Base-by-base conservation (phyloP, 2,113 vertebrate genomes). In the Pipa parva region DNA sequence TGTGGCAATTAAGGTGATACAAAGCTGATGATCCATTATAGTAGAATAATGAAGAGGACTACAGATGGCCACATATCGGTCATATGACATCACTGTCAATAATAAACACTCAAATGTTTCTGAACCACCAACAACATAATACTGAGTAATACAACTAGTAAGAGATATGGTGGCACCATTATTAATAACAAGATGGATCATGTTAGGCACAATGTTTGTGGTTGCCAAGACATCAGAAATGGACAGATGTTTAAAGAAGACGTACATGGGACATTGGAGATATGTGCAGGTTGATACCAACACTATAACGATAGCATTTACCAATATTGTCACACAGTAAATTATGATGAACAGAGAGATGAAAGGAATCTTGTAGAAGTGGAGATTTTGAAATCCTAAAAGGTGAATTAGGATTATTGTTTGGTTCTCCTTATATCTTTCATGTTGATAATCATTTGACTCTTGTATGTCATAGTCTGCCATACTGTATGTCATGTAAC, bases 231-330 rank as follows among this genome's bases (percentile, higher is more conserved):
- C 66, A 18, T 77, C 75, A 10, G 70, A 54, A 27, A 79, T 74
- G 28, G 77, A 76, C 7, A 79, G 75, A n/a, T 79, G 77, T 22
- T 75, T 65, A 45, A 75, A 70, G 57, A 79, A 74, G 59, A 77
- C 71, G 54, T 79, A 81, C 79, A 81, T 77, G 0, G 78, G 77
- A 25, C 72, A 77, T 20, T 75, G 78, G 63, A 81, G 65, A 25
- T 31, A 13, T 3, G 67, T 56, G 7, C 77, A 70, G 3, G 24
- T 70, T 27, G 63, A 2, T 13, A 71, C 66, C 37, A 73, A 7
- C 9, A 20, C n/a, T n/a, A n/a, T n/a, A n/a, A n/a, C n/a, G n/a
- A n/a, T n/a, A n/a, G n/a, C n/a, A n/a, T n/a, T n/a, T n/a, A n/a
- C n/a, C n/a, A n/a, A n/a, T n/a, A n/a, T n/a, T n/a, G n/a, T n/a